A percentile compares a stretch with the other conserved stretches of the same genome.
These are phyloP conservation scores for Ariopsis seemanni DNA, from an alignment of 2,113 vertebrate genomes.

Conservation along the genomic window DNA sequence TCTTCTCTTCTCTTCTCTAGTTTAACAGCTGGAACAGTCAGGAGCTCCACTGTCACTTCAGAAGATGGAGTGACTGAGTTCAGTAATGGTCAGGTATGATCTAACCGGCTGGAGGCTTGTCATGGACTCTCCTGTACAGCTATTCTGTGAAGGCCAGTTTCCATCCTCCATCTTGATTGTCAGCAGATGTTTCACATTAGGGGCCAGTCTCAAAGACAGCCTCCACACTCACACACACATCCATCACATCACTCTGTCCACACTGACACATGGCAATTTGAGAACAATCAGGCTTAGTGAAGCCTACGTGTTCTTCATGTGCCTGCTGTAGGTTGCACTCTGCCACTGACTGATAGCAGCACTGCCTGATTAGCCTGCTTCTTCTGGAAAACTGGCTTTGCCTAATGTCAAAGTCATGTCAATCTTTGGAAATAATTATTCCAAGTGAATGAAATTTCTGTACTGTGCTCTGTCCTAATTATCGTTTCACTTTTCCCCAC, in stretches of 20 bases:
- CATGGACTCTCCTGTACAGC: constrained; percentile 18
- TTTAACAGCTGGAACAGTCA: neutral
- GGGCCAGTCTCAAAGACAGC: constrained; percentile 31
- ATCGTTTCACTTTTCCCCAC: constrained; percentile 43
- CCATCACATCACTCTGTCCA: constrained; percentile 27
- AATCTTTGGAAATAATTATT: constrained; percentile 50
- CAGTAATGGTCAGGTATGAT: constrained; percentile 23
- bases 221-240: constrained; percentile 29
- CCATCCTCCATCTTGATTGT: constrained; percentile 28
- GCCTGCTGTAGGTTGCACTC: constrained; percentile 36
- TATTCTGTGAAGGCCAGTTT: constrained; percentile 8
- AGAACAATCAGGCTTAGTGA: constrained; percentile 49
- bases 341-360: constrained; percentile 42
- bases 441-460: constrained; percentile 22
- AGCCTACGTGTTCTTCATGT: constrained; percentile 46
- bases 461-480: constrained; percentile 41
- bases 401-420: constrained; percentile 51
- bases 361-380: constrained; percentile 44
- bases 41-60: constrained; percentile 23
- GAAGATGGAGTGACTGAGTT: neutral
- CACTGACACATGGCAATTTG: constrained; percentile 53
- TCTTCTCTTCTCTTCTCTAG: neutral
- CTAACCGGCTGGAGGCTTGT: constrained; percentile 46
- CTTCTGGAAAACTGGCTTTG: constrained; percentile 34
- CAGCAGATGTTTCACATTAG: constrained; percentile 59